A percentile compares a stretch with the other conserved stretches of the same genome.
These are phyloP conservation scores for Albula glossodonta DNA, from an alignment of 2,113 vertebrate genomes.

Conservation along the genomic window DNA sequence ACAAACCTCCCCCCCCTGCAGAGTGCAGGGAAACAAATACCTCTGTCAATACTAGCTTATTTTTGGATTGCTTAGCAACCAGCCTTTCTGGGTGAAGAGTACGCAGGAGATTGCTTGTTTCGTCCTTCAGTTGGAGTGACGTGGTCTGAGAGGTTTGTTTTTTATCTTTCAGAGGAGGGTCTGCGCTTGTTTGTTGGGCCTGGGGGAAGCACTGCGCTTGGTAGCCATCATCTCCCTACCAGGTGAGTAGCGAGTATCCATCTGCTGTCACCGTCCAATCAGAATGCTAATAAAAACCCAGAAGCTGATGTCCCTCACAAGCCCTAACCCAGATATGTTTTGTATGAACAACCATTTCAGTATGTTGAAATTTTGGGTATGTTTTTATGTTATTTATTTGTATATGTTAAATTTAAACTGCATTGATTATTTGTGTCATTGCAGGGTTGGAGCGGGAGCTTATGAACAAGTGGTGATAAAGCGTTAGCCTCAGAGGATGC, in stretches of 20 bases:
- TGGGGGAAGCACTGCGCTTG: slow-evolving; percentile 92
- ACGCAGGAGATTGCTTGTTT: slow-evolving; percentile 27
- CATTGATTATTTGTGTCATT: slow-evolving; percentile 27
- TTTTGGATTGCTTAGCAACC: slow-evolving; percentile 67
- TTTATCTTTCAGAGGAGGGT: slow-evolving; percentile 87
- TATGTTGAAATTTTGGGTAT: neutral
- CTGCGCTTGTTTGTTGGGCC: slow-evolving; percentile 94
- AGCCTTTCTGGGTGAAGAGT: slow-evolving; percentile 43
- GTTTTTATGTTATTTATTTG: neutral
- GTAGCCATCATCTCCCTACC: slow-evolving; percentile 85
- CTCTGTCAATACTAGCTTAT: slow-evolving; percentile 59
- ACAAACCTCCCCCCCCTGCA: slow-evolving; percentile 39
- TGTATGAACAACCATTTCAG: slow-evolving; percentile 32
- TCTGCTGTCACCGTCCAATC: neutral
- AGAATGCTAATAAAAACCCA: neutral
- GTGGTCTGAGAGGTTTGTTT: slow-evolving; percentile 29
- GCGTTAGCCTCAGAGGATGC: slow-evolving; percentile 56
- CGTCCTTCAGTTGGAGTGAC: slow-evolving; percentile 18
- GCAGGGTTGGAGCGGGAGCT: slow-evolving; percentile 86
- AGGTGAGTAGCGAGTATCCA: slow-evolving; percentile 70
- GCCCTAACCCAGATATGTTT: slow-evolving; percentile 70
- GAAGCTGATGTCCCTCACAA: neutral
- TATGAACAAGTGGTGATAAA: slow-evolving; percentile 94
- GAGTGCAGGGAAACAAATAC: slow-evolving; percentile 45
- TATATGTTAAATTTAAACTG: neutral